Evolutionary conservation across 2,797 vertebrate species (phyloP).

Genomic region (Epinephelus coioides): DNA sequence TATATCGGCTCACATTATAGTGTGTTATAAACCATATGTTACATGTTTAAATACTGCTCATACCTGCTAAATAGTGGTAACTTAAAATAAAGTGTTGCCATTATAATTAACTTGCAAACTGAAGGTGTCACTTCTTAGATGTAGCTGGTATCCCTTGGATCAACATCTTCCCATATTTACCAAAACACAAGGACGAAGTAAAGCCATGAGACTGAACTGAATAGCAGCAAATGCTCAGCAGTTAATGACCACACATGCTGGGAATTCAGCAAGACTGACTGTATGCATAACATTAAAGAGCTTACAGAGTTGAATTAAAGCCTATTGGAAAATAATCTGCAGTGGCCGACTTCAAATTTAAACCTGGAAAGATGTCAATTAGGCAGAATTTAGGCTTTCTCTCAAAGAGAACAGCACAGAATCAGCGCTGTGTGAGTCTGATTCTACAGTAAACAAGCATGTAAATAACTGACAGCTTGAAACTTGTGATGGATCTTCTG

Average conservation of each 20-base stretch:
- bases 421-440: not conserved
- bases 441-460: slow-evolving; percentile 19
- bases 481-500: slow-evolving; percentile 4
- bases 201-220: not conserved
- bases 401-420: slow-evolving; percentile 3
- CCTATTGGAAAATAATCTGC: slow-evolving; percentile 9
- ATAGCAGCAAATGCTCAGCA: not conserved
- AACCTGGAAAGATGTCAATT: slow-evolving; percentile 23
- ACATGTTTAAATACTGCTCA: not conserved
- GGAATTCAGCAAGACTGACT: slow-evolving; percentile 7
- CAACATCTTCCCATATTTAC: not conserved
- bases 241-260: not conserved
- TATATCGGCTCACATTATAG: not conserved
- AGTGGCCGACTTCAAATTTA: not conserved
- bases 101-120: not conserved
- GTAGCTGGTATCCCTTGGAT: not conserved
- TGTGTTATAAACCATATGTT: not conserved
- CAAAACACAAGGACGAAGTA: not conserved
- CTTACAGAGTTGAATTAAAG: not conserved
- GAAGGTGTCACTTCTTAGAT: not conserved
- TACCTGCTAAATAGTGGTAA: not conserved
- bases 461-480: slow-evolving; percentile 12
- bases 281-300: slow-evolving; percentile 1
- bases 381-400: slow-evolving; percentile 1
- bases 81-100: not conserved